Conservation (phyloP, 2,888 invertebrate species). For the Pristionchus mayeri region DNA sequence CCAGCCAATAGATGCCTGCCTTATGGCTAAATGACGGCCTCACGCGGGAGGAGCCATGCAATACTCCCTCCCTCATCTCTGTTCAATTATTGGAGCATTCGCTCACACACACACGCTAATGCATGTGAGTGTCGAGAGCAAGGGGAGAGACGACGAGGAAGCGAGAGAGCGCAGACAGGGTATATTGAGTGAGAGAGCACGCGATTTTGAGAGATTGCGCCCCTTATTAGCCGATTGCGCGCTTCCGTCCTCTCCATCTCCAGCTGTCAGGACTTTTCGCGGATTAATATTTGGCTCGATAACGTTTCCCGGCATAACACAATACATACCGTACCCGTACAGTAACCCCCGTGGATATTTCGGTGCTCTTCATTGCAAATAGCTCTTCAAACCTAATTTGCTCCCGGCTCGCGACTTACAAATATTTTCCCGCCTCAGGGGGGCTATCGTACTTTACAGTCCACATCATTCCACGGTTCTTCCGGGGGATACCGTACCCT, state of each 20-base stretch:
- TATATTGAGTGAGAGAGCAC: neutral
- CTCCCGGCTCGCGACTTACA: neutral
- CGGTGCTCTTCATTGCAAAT: neutral
- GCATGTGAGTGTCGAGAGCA: neutral
- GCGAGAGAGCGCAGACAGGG: neutral
- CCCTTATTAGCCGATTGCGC: constrained; percentile 20
- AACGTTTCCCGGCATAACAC: neutral
- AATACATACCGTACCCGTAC: neutral
- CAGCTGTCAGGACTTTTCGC: constrained; percentile 23
- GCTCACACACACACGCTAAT: neutral
- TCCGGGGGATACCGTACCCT: neutral
- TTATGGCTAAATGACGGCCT: constrained; percentile 8
- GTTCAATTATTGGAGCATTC: neutral
- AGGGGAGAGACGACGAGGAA: neutral
- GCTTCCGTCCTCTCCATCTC: neutral
- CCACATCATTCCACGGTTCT: neutral
- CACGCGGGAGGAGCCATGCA: neutral
- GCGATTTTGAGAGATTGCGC: neutral
- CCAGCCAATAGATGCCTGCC: neutral
- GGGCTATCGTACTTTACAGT: neutral
- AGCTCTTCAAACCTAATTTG: neutral
- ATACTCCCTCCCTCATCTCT: neutral
- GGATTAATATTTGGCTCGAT: constrained; percentile 15
- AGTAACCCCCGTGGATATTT: neutral
- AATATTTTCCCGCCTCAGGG: neutral